Percentiles rank a stretch among this genome's conserved stretches.
phyloP scores from a whole-genome alignment of 2,113 vertebrate genomes.

The Siniperca chuatsi region DNA sequence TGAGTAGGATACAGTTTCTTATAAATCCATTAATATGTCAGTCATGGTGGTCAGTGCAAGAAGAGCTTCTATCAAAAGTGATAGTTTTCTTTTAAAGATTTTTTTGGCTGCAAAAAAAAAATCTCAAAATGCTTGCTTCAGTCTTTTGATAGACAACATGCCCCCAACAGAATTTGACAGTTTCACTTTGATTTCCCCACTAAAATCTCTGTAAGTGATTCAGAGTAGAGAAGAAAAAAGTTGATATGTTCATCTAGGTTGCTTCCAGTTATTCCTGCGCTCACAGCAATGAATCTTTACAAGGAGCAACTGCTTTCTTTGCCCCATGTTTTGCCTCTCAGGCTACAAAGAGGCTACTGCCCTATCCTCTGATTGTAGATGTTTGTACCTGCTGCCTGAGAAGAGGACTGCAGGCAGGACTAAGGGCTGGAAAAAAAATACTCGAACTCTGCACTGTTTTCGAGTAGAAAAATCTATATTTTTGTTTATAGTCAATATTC shows the following conservation, averaged over 20 bases:
- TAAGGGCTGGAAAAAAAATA: neutral
- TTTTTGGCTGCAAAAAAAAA: neutral
- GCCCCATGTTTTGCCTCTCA: neutral
- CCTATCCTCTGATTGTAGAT: neutral
- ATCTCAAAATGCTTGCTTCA: neutral
- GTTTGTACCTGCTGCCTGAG: neutral
- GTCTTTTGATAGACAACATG: neutral
- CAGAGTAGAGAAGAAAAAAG: no score
- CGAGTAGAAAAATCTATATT: neutral
- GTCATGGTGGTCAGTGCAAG: no score
- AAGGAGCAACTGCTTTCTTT: no score
- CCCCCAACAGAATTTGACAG: no score
- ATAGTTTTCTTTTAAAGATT: neutral
- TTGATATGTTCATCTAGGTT: no score
- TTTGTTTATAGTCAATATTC: neutral
- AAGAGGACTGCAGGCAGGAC: neutral
- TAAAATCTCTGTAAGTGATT: no score
- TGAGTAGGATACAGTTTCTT: conserved; percentile 1
- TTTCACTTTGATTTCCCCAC: no score
- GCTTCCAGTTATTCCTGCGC: no score
- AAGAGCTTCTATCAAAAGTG: neutral
- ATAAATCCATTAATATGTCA: neutral
- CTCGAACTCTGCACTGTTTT: neutral
- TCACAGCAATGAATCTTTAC: no score
- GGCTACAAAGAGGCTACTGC: neutral